Base-by-base conservation (phyloP, 2,888 invertebrate species). In the Epistrophella euchroma region DNA sequence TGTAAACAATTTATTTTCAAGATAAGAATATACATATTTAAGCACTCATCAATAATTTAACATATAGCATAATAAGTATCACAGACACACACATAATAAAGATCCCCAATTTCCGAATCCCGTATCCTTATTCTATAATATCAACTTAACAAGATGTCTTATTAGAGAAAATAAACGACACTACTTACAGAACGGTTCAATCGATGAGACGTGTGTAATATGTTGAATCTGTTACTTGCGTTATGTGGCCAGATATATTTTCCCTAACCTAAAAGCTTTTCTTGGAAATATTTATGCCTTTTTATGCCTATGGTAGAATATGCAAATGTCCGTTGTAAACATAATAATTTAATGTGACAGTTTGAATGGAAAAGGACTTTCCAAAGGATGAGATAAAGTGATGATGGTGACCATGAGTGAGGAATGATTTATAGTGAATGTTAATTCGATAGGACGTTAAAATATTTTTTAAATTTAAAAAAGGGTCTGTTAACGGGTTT, bases 241-340 rank as follows among this genome's bases (percentile, higher is more conserved):
- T 32, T 28, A 19, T 66, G 28, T 66, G 47, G 45, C 25, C 40
- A 66, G 45, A 66, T 66, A 66, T 43, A 32, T 45, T 64, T n/a
- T 47, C 47, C 32, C 35, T 35, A 47, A 32, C 13, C 45, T 19
- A 32, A 35, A 32, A 47, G 45, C 13, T 66, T 66, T 47, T 32
- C 47, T 32, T 66, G 17, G n/a, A 62, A 35, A 66, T 66, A 66
- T n/a, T 11, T 22, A 28, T 62, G n/a, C 25, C 62, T 62, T 43
- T 43, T 25, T 25, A 62, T 43, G n/a, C 62, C 43, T 40, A 10
- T 43, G 40, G 15, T n/a, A 22, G 22, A n/a, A 37, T 62, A 62
- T 62, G 47, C 32, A 66, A 66, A 66, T 66, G 28, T 19, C 10
- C 32, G 17, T 32, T 66, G 66, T 47, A 47, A 66, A 47, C 47